Evolutionary conservation across 2,797 vertebrate species (phyloP).

Genomic region (Nasua narica): DNA sequence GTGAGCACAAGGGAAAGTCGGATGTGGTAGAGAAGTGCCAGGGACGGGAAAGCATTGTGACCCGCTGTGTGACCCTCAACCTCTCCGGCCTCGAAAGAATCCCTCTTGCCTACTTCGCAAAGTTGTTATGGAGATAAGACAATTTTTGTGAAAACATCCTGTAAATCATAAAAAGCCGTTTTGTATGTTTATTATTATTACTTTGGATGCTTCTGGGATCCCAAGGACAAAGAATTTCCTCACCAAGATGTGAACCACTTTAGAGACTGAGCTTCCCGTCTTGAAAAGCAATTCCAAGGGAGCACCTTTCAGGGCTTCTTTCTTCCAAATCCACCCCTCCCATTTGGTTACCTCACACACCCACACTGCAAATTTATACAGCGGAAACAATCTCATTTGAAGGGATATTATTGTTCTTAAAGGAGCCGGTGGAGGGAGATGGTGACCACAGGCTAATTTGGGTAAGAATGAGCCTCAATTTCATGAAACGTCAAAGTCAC

Average conservation of each 20-base stretch:
- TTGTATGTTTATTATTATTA: not conserved
- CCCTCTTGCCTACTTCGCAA: not conserved
- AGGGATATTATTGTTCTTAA: not conserved
- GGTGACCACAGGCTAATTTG: not conserved
- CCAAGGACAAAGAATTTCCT: not conserved
- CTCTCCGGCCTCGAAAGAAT: not conserved
- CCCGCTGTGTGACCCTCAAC: not conserved
- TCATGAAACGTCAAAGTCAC: not conserved
- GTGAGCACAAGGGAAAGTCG: fast-evolving
- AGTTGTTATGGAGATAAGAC: not conserved
- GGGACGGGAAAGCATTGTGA: fast-evolving
- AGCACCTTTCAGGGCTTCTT: not conserved
- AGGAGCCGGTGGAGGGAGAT: not conserved
- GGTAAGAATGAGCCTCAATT: slow-evolving; percentile 1
- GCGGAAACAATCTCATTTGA: not conserved
- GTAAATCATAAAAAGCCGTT: not conserved
- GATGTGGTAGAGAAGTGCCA: fast-evolving
- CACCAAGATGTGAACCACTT: not conserved
- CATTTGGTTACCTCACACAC: not conserved
- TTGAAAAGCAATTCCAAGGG: not conserved
- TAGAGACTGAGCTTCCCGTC: not conserved
- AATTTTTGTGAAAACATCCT: not conserved
- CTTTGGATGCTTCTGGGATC: not conserved
- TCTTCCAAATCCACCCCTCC: not conserved
- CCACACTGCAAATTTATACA: not conserved